Evolutionary conservation across 2,888 invertebrate genomes (phyloP), one percentile per base, ranked within the genome.

Genomic region (Plusia festucae): DNA sequence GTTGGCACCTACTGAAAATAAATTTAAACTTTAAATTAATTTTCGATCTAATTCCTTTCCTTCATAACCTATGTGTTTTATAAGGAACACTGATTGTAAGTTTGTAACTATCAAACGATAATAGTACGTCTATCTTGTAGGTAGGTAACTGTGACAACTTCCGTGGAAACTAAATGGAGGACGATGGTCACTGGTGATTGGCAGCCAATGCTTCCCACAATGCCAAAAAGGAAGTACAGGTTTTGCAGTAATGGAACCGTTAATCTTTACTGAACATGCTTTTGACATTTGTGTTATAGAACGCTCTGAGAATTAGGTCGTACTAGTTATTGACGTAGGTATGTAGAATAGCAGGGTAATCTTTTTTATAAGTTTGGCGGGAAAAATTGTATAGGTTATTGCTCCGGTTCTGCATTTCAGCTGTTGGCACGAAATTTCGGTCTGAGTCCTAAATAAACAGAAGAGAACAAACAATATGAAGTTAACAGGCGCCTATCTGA

Each of bases 141-240:
- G 2, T 30, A 9, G 30, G 30, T 30, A 9, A 1, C 9, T 57
- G 54, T 18, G n/a, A 24, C 27, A 27, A 18, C 44, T 67, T 61
- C 18, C 40, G n/a, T 55, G 53, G 61, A 64, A 63, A 60, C n/a
- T 34, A 32, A 68, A 60, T 64, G n/a, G 40, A 46, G 30, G 40
- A 20, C 55, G 54, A 59, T 71, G 61, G 60, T 46, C 57, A 64
- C 24, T 55, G 46, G n/a, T 60, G 54, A 73, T 59, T 58, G 68
- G 58, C 60, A 62, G 52, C 18, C 60, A 27, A 54, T 63, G 58
- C 18, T 20, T 6, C 13, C 9, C 40, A 44, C 3, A n/a, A 30
- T 56, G 69, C 55, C 60, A 73, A 73, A 73, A 20, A n/a, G 51
- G 62, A 63, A 57, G 53, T 57, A 54, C 18, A 32, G 11, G 15